A percentile compares a stretch with the other conserved stretches of the same genome.
These are phyloP conservation scores for Macaria notata DNA, from an alignment of 2,888 invertebrate species.

Conservation along the genomic window DNA sequence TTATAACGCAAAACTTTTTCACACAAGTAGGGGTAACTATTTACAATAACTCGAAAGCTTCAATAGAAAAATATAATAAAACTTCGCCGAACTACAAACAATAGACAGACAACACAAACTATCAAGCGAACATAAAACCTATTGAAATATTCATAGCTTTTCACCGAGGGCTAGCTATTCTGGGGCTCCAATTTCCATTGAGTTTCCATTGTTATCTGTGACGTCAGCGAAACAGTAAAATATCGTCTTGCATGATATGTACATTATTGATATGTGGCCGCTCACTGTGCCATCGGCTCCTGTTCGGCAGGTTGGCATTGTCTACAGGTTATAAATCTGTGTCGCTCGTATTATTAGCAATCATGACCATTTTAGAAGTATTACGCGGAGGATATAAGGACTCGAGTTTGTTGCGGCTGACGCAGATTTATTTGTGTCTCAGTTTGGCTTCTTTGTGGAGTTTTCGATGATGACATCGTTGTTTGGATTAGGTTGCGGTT, in stretches of 20 bases:
- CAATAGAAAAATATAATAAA: slow-evolving; percentile 9
- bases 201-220: slow-evolving; percentile 37
- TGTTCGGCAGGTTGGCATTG: slow-evolving; percentile 27
- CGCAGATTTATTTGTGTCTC: slow-evolving; percentile 7
- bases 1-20: too few species aligned
- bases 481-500: background rate
- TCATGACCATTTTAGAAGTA: slow-evolving; percentile 23
- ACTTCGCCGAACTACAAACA: slow-evolving; percentile 4
- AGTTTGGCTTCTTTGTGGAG: background rate
- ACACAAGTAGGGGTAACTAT: too few species aligned
- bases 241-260: slow-evolving; percentile 35
- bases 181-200: slow-evolving; percentile 33
- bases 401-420: slow-evolving; percentile 11
- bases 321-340: slow-evolving; percentile 24
- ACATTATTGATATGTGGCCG: too few species aligned
- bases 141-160: slow-evolving; percentile 33
- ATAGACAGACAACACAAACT: slow-evolving; percentile 10
- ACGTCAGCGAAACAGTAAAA: slow-evolving; percentile 32
- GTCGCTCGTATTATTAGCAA: slow-evolving; percentile 27
- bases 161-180: slow-evolving; percentile 24
- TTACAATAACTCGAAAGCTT: background rate
- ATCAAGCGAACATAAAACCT: slow-evolving; percentile 20
- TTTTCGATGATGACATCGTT: slow-evolving; percentile 5
- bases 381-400: slow-evolving; percentile 18
- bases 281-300: slow-evolving; percentile 15